Evolutionary conservation across 2,888 invertebrate species (phyloP).

Genomic region (Phorcus lineatus): DNA sequence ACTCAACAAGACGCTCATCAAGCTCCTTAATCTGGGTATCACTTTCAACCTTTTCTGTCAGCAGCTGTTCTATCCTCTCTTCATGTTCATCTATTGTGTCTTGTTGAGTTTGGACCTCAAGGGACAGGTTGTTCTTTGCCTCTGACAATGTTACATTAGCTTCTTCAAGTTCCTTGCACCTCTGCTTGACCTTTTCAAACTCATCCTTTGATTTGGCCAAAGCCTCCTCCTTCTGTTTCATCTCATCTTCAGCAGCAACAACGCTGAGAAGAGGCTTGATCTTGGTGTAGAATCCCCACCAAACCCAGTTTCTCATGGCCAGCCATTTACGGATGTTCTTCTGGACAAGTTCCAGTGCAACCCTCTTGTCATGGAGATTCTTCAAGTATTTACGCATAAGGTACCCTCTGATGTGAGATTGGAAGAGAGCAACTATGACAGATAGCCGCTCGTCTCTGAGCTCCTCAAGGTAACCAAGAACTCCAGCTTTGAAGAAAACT

Average conservation of each 20-base stretch:
- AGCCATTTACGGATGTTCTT: conserved; percentile 99
- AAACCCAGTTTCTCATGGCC: conserved; percentile 98
- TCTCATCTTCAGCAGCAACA: conserved; percentile 98
- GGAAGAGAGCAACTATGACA: conserved; percentile 95
- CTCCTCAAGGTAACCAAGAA: conserved; percentile 99
- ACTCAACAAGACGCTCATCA: conserved; percentile 96
- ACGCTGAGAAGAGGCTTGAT: conserved; percentile 93
- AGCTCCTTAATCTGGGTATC: conserved; percentile 96
- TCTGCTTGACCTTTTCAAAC: conserved; percentile 94
- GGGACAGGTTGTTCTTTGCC: conserved; percentile 94
- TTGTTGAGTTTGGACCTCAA: conserved; percentile 92
- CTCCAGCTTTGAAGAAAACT: conserved; percentile 99
- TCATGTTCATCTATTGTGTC: conserved; percentile 92
- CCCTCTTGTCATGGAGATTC: conserved; percentile 96
- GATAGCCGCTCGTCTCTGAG: conserved; percentile 98
- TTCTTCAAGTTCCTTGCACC: conserved; percentile 96
- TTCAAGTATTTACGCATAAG: conserved; percentile 86
- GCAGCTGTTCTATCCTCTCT: conserved; percentile 94
- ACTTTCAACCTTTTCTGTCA: conserved; percentile 96
- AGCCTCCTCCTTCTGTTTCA: conserved; percentile 96
- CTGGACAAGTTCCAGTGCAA: conserved; percentile 98
- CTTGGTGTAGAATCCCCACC: conserved; percentile 97
- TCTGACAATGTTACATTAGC: conserved; percentile 93
- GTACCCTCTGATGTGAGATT: conserved; percentile 94
- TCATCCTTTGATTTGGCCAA: conserved; percentile 95